Evolutionary conservation across 1,140 invertebrate genomes (phyloP).

Genomic region (Whitmania pigra): DNA sequence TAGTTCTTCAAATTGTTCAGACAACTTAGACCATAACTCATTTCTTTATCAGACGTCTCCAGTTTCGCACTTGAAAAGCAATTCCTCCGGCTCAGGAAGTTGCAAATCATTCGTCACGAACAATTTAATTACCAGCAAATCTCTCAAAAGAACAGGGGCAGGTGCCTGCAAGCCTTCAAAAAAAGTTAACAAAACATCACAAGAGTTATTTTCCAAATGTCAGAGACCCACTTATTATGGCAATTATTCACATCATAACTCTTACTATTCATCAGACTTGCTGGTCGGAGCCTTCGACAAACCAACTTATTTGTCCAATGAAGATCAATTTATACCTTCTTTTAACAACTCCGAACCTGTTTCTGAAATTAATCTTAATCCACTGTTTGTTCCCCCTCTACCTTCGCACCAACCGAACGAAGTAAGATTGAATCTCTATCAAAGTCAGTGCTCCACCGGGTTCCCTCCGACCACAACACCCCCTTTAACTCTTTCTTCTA

Average conservation of each 20-base stretch:
- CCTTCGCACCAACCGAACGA: neutral
- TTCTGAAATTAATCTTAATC: neutral
- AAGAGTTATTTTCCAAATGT: too few relatives aligned
- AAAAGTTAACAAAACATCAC: too few relatives aligned
- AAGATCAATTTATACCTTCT: neutral
- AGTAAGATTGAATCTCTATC: constrained; percentile 5
- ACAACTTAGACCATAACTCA: too few relatives aligned
- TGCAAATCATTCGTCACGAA: too few relatives aligned
- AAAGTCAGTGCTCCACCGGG: neutral
- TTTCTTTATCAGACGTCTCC: too few relatives aligned
- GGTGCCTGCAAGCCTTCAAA: too few relatives aligned
- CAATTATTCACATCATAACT: neutral
- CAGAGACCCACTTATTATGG: too few relatives aligned
- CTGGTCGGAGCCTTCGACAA: neutral
- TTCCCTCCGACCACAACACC: neutral
- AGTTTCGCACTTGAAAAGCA: too few relatives aligned
- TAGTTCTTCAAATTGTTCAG: too few relatives aligned
- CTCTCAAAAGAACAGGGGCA: too few relatives aligned
- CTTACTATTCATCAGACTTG: neutral
- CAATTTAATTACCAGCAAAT: too few relatives aligned
- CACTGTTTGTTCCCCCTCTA: neutral
- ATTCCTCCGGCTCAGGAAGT: too few relatives aligned
- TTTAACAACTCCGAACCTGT: neutral
- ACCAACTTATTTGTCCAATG: constrained; percentile 6
- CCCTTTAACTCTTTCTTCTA: neutral